Evolutionary conservation across 2,113 vertebrate species (phyloP).

Genomic region (Heterotis niloticus): DNA sequence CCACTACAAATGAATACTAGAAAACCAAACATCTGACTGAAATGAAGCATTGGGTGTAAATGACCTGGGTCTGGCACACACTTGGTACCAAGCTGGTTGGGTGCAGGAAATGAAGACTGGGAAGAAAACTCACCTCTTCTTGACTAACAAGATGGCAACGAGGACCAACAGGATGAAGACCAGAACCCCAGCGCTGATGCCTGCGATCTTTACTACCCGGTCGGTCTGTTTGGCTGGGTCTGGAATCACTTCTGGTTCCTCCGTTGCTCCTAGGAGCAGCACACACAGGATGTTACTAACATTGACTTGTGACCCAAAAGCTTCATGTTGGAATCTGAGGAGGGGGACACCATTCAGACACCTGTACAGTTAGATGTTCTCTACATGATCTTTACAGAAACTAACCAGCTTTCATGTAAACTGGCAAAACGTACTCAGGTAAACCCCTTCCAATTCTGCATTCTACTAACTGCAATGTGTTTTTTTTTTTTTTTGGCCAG

Average conservation of each 20-base stretch:
- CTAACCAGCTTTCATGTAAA: too few species aligned
- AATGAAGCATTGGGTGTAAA: neutral
- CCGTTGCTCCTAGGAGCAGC: constrained; percentile 78
- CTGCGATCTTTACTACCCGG: constrained; percentile 94
- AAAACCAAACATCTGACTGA: neutral
- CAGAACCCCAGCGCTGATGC: constrained; percentile 89
- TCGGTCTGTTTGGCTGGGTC: constrained; percentile 95
- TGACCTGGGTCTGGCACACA: neutral
- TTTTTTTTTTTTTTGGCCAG: too few species aligned
- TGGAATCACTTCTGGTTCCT: constrained; percentile 94
- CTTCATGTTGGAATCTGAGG: neutral
- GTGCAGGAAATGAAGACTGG: neutral
- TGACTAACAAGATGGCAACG: constrained; percentile 87
- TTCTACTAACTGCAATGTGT: too few species aligned
- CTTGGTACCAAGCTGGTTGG: neutral
- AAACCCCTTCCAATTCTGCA: too few species aligned
- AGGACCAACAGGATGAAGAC: constrained; percentile 93
- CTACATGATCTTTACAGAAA: too few species aligned
- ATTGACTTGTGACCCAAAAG: neutral
- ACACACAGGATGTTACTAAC: constrained; percentile 30
- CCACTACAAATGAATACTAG: neutral
- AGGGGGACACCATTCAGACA: neutral
- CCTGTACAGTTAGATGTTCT: too few species aligned
- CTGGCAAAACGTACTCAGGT: too few species aligned
- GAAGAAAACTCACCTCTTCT: constrained; percentile 83